Conservation (phyloP, 2,113 vertebrate species). For the Tragelaphus strepsiceros region DNA sequence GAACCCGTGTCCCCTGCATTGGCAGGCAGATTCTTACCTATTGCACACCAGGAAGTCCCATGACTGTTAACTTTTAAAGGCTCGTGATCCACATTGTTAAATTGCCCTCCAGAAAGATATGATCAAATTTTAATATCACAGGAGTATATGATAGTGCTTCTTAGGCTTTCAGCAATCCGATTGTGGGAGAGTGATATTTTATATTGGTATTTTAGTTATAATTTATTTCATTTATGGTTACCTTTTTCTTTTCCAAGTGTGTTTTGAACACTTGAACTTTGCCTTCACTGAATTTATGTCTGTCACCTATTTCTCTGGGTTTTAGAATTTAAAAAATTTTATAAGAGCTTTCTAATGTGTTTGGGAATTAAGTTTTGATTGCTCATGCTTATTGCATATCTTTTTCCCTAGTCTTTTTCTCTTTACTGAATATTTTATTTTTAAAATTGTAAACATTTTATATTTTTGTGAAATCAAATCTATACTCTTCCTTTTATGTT, state of each 20-base stretch:
- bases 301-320: background rate
- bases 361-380: background rate
- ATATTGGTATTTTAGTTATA: background rate
- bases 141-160: background rate
- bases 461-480: background rate
- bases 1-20: background rate
- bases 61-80: background rate
- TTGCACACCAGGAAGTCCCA: background rate
- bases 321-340: background rate
- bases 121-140: background rate
- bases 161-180: background rate
- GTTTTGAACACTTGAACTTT: background rate
- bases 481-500: background rate
- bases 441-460: background rate
- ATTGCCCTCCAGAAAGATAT: background rate
- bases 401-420: background rate
- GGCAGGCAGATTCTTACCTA: background rate
- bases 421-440: background rate
- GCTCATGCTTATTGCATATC: background rate
- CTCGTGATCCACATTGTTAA: background rate
- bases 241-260: background rate
- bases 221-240: background rate
- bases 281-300: background rate
- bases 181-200: background rate
- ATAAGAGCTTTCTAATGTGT: background rate